Evolutionary conservation across 2,113 vertebrate species (phyloP), one percentile per base, ranked within the genome.

Genomic region (Leptodactylus fuscus): DNA sequence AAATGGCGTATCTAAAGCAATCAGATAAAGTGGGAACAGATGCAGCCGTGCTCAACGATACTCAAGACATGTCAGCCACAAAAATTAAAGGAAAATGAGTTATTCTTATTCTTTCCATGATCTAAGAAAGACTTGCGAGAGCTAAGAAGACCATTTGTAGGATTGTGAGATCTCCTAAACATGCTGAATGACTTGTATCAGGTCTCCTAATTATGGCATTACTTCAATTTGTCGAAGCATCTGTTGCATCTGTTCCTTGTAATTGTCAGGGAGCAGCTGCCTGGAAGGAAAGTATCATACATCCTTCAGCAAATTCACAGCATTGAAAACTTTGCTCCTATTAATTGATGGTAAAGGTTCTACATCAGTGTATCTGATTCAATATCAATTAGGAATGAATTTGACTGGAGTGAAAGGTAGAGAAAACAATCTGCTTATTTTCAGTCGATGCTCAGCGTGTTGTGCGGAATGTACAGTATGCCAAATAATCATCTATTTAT

Each of bases 211-310:
- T 85, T 85, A 85, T 13, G 48, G 74, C 36, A 80, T 85, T 85
- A 80, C 75, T 85, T 79, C 75, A 85, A 80, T 85, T 85, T 85
- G 75, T 53, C 70, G 65, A 44, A 85, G 62, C 75, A 85, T 85
- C 83, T 85, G 83, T 85, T 85, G 83, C 74, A 85, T 85, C 74
- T 85, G 83, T 48, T 67, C 18, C 49, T 32, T 80, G 27, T 79
- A 85, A 85, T 85, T 85, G 83, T 85, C 75, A 58, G 62, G 24
- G 75, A 69, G 75, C 60, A 71, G 60, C 83, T 85, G 74, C 48
- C 48, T 51, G 49, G 60, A 29, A 79, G 65, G 53, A 53, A 85
- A 53, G 46, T 55, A 79, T 80, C 48, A 80, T 78, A 58, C 65
- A 85, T 58, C 62, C 83, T 71, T 85, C 48, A 78, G 62, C 60